Evolutionary conservation across 92 coral and sea anemone species (phyloP), one percentile per base, ranked within the genome.

Genomic region (Nematostella vectensis): DNA sequence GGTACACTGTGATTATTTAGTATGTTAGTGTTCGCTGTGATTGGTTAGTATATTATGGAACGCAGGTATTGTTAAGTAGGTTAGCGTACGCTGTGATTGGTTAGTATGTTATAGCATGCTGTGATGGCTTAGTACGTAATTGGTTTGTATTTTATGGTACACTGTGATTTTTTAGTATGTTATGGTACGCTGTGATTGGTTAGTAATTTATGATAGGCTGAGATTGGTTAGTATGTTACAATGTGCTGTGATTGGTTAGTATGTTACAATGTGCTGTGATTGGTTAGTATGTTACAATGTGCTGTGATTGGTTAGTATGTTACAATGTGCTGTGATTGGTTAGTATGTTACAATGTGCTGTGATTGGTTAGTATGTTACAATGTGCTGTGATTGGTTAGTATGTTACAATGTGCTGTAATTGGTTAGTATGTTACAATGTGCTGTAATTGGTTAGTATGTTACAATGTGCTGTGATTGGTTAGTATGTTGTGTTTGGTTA

Each of bases 351-450:
- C n/a, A 22, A 45, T 45, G 51, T 11, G 51, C 18, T 45, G 51
- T 45, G 12, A 45, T 6, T 45, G 11, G 18, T 8, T 45, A 45
- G 9, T 8, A 45, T 45, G 51, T 19, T 45, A 45, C 4, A 4
- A 19, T 19, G 51, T 45, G 51, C 18, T 45, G 51, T 45, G 18
- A 45, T 6, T 45, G 51, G 51, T 45, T 45, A 45, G 51, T 45
- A 45, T 45, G n/a, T n/a, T n/a, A 4, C 51, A 4, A 45, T 10
- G 12, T 45, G 21, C 17, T 4, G 11, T 45, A 22, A 17, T 6
- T 10, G 51, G 51, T 19, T 45, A 19, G 12, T 45, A 45, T 45
- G 12, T 11, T 45, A 22, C 51, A 10, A 45, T 10, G 12, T 45
- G 11, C 4, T 19, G 51, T 45, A 19, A 45, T 6, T 10, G 51